phyloP scores from a whole-genome alignment of 1,140 invertebrate genomes.

The Cephus cinctus region DNA sequence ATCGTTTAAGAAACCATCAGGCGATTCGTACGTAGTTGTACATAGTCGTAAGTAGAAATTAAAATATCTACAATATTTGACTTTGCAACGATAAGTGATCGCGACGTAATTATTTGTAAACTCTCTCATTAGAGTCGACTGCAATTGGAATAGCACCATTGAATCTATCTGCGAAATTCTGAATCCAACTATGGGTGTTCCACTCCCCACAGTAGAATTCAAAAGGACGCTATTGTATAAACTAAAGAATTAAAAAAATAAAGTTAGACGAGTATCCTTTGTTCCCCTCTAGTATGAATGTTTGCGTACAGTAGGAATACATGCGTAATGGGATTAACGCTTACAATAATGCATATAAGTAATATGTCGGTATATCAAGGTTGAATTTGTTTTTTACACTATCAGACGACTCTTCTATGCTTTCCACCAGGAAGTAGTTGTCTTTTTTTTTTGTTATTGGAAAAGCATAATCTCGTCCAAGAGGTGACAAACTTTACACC shows the following conservation, averaged over 20 bases:
- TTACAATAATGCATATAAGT: not conserved
- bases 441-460: no score
- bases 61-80: conserved; percentile 1
- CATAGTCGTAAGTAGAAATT: not conserved
- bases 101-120: not conserved
- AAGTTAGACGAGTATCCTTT: conserved; percentile 23
- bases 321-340: not conserved
- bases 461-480: no score
- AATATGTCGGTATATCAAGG: not conserved
- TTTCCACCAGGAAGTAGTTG: no score
- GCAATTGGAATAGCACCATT: conserved; percentile 6
- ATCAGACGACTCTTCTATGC: no score
- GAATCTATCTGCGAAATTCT: not conserved
- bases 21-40: not conserved
- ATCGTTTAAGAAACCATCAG: no score
- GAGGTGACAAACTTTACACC: no score
- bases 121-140: not conserved
- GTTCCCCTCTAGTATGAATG: conserved; percentile 15
- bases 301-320: conserved; percentile 12
- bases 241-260: conserved; percentile 30
- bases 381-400: conserved; percentile 2
- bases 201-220: not conserved
- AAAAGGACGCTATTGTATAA: conserved; percentile 11
- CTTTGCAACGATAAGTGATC: conserved; percentile 11
- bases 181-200: conserved; percentile 7